These are phyloP conservation scores for Clarias pachynema DNA, from an alignment of 2,797 vertebrate species.

Conservation along the genomic window DNA sequence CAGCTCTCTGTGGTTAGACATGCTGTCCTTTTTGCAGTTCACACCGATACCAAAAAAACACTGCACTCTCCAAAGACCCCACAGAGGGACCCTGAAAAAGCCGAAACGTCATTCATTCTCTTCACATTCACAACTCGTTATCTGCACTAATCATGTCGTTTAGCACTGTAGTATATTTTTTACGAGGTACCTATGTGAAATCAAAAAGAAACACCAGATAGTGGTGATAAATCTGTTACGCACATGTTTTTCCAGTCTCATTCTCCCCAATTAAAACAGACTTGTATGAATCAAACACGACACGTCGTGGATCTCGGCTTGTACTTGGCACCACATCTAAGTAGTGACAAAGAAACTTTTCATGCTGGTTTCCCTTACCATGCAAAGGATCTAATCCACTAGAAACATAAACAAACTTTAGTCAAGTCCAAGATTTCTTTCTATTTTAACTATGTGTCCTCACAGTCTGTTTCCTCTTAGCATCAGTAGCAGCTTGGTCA, in stretches of 20 bases:
- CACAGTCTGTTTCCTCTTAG: background rate
- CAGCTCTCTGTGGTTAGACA: slow-evolving; percentile 29
- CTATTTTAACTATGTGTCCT: background rate
- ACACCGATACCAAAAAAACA: background rate
- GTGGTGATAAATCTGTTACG: slow-evolving; percentile 20
- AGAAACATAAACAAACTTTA: slow-evolving; percentile 15
- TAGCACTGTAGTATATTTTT: slow-evolving; percentile 11
- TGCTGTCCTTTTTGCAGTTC: slow-evolving; percentile 39
- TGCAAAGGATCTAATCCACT: slow-evolving; percentile 26
- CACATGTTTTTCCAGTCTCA: slow-evolving; percentile 32
- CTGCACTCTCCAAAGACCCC: slow-evolving; percentile 21
- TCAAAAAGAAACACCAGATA: slow-evolving; percentile 4
- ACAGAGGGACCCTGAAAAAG: slow-evolving; percentile 28
- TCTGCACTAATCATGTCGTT: slow-evolving; percentile 12
- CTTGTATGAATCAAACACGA: slow-evolving; percentile 23
- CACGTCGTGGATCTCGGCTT: slow-evolving; percentile 11
- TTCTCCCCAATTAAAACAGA: slow-evolving; percentile 39
- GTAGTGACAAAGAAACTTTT: slow-evolving; percentile 26
- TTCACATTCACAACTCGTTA: slow-evolving; percentile 15
- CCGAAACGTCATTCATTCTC: slow-evolving; percentile 13
- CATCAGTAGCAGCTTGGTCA: slow-evolving; percentile 36
- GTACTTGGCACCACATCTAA: slow-evolving; percentile 42
- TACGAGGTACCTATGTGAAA: slow-evolving; percentile 1
- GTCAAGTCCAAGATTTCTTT: background rate
- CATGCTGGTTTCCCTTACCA: slow-evolving; percentile 32